Percentiles rank a stretch among this genome's conserved stretches.
These are phyloP conservation scores for Elephas maximus DNA, from an alignment of 2,113 vertebrate genomes.

Conservation along the genomic window DNA sequence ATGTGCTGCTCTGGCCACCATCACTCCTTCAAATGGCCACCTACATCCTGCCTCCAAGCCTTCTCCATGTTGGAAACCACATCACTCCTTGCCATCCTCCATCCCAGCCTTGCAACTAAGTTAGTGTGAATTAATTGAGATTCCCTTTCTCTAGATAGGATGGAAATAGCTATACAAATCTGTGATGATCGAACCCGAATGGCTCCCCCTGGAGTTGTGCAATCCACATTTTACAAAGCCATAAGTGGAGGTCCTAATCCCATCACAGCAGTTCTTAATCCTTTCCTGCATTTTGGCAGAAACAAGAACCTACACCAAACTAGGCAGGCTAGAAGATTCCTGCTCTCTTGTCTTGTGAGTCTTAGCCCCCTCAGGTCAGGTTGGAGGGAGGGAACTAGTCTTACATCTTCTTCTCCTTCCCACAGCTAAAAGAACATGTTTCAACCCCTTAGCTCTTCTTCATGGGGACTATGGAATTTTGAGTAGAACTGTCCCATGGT, in stretches of 20 bases:
- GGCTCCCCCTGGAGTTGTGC: not conserved
- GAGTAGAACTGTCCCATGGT: not conserved
- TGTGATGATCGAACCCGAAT: not conserved
- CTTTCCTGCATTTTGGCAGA: not conserved
- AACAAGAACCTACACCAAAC: not conserved
- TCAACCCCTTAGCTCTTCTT: not conserved
- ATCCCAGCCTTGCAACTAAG: not conserved
- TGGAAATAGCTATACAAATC: conserved; percentile 31
- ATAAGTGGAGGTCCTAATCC: not conserved
- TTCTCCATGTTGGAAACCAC: not conserved
- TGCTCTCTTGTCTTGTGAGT: not conserved
- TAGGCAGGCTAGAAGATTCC: not conserved
- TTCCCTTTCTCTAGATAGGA: conserved; percentile 22
- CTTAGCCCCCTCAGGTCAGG: not conserved
- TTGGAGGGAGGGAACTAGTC: not conserved
- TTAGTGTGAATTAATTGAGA: not conserved
- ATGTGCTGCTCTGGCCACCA: not conserved
- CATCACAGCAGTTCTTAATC: not conserved
- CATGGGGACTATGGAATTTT: not conserved
- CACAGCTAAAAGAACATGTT: not conserved
- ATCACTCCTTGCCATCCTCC: not conserved
- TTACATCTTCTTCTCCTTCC: not conserved
- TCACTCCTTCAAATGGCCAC: too few relatives aligned
- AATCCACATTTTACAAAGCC: not conserved
- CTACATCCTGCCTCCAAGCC: not conserved